phyloP scores from a whole-genome alignment of 1,140 invertebrate genomes.

The Caenorhabditis tropicalis region DNA sequence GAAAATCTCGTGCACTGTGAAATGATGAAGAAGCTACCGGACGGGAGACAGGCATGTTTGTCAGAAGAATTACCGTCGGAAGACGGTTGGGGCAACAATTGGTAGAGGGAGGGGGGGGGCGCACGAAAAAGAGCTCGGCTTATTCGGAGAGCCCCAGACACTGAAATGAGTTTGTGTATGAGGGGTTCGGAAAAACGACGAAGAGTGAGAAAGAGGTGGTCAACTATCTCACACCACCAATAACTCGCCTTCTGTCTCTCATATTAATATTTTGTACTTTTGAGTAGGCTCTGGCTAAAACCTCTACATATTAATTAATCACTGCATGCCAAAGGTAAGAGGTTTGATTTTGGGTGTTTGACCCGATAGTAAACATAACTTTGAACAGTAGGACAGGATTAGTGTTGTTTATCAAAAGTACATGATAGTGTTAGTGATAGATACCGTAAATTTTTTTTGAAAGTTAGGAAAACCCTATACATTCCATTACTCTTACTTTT shows the following conservation, averaged over 20 bases:
- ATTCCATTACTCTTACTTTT: neutral
- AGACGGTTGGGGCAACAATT: constrained; percentile 33
- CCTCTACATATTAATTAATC: too few relatives aligned
- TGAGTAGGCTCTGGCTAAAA: too few relatives aligned
- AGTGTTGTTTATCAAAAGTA: neutral
- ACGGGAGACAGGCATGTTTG: constrained; percentile 33
- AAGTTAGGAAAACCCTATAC: too few relatives aligned
- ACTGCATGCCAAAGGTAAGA: constrained; percentile 34
- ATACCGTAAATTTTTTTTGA: neutral
- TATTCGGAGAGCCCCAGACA: constrained; percentile 27
- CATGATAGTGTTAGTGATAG: neutral
- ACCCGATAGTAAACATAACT: constrained; percentile 2
- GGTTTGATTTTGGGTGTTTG: neutral
- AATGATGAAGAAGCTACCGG: constrained; percentile 39
- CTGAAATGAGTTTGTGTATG: constrained; percentile 34
- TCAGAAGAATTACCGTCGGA: constrained; percentile 36
- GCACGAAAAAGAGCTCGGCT: constrained; percentile 3
- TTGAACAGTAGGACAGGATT: neutral
- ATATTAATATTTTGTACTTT: neutral
- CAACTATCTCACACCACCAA: constrained; percentile 43
- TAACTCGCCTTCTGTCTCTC: neutral
- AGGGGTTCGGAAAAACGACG: constrained; percentile 36
- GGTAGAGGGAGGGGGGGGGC: too few relatives aligned
- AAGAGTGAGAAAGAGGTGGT: constrained; percentile 41
- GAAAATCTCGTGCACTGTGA: constrained; percentile 37